Percentiles rank a stretch among this genome's conserved stretches.
Evolutionary conservation across 64 coral and sea anemone species (phyloP).

Genomic region (Montipora efflorescens): DNA sequence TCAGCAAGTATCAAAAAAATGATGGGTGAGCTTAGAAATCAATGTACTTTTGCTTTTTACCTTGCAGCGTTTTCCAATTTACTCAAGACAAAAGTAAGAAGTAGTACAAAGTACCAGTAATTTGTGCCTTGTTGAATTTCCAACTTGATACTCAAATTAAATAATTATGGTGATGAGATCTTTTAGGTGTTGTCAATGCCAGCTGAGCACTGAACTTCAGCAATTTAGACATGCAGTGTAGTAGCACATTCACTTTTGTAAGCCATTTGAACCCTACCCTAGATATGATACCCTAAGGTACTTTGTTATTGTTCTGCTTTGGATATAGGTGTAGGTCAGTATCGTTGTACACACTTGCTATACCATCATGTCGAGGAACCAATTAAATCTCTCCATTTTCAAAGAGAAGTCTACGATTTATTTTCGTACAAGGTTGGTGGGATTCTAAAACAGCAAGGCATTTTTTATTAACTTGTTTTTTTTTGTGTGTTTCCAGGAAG

Average conservation of each 20-base stretch:
- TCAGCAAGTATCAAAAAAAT: no score
- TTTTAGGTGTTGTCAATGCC: no score
- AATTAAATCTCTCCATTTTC: background rate
- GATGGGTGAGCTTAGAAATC: background rate
- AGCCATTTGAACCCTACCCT: no score
- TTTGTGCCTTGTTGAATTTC: background rate
- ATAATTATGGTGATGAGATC: background rate
- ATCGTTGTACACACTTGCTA: no score
- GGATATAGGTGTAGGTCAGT: no score
- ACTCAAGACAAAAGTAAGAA: background rate
- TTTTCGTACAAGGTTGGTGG: background rate
- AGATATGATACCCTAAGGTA: no score
- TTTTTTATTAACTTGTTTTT: background rate
- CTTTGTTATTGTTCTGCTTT: background rate
- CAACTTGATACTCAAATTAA: background rate
- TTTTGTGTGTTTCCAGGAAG: slow-evolving; percentile 26
- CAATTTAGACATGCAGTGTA: no score
- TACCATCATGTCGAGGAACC: background rate
- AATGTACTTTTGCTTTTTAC: background rate
- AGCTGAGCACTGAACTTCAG: no score
- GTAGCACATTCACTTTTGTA: no score
- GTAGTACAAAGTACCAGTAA: background rate
- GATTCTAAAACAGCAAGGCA: background rate
- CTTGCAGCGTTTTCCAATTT: background rate
- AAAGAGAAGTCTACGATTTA: background rate